Evolutionary conservation across 2,113 vertebrate genomes (phyloP).

Genomic region (Scophthalmus maximus): DNA sequence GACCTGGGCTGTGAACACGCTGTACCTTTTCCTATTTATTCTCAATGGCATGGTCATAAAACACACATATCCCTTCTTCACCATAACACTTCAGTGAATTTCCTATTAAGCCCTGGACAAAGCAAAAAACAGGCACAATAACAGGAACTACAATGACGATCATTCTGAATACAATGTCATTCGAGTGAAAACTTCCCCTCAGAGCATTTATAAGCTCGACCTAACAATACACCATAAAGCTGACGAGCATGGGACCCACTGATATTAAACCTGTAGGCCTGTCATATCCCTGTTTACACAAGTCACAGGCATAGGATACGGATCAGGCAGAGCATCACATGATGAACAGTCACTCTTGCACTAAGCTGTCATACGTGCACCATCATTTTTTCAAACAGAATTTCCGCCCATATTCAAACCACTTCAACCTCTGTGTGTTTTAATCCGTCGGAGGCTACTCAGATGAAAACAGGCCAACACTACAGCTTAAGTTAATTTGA

Average conservation of each 20-base stretch:
- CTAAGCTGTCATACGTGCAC: constrained; percentile 9
- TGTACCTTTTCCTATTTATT: neutral
- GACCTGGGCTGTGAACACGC: neutral
- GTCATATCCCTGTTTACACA: constrained; percentile 26
- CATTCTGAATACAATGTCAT: neutral
- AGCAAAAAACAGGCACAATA: neutral
- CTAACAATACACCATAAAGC: neutral
- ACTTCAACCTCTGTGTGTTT: neutral
- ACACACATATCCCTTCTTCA: neutral
- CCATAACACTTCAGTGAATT: neutral
- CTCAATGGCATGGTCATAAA: neutral
- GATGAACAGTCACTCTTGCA: constrained; percentile 28
- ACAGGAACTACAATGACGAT: neutral
- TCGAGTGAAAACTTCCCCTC: neutral
- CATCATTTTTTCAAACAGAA: neutral
- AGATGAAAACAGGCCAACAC: constrained; percentile 2
- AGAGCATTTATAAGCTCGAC: neutral
- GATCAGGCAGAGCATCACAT: constrained; percentile 44
- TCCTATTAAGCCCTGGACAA: neutral
- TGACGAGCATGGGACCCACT: neutral
- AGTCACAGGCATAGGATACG: constrained; percentile 13
- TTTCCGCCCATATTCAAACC: neutral
- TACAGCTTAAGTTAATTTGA: neutral
- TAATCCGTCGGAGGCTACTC: neutral
- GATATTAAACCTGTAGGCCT: neutral